Conservation (phyloP, 2,113 vertebrate species). For the Pycnonotus jocosus region DNA sequence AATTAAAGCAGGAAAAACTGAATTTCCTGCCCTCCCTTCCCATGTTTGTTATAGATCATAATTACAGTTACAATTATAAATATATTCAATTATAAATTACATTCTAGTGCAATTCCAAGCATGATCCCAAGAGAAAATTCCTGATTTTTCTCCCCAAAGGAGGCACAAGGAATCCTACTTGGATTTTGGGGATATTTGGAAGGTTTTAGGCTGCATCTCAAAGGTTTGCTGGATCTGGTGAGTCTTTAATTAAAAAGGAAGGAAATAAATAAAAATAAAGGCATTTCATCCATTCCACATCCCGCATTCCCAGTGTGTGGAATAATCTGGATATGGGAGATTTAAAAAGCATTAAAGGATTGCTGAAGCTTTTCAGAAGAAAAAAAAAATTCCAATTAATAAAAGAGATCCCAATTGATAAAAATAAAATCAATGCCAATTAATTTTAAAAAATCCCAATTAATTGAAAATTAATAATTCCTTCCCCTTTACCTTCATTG, state of each 20-base stretch:
- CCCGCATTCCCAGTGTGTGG: not conserved
- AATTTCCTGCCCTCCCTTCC: not conserved
- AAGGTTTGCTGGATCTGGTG: not conserved
- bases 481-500: not conserved
- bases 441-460: not conserved
- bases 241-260: not conserved
- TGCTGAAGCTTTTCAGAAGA: not conserved
- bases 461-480: not conserved
- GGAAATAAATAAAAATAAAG: not conserved
- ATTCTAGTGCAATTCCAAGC: not conserved
- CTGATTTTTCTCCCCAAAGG: not conserved
- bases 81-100: not conserved
- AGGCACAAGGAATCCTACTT: not conserved
- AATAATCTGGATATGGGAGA: not conserved
- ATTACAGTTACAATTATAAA: too few species aligned
- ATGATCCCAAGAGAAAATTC: not conserved
- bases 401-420: not conserved
- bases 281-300: not conserved
- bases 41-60: not conserved
- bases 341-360: not conserved
- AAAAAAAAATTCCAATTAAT: not conserved
- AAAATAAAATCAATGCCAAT: not conserved
- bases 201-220: not conserved
- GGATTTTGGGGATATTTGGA: not conserved
- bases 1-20: not conserved